phyloP scores from a whole-genome alignment of 2,797 vertebrate genomes.

The Ptychobarbus kaznakovi region DNA sequence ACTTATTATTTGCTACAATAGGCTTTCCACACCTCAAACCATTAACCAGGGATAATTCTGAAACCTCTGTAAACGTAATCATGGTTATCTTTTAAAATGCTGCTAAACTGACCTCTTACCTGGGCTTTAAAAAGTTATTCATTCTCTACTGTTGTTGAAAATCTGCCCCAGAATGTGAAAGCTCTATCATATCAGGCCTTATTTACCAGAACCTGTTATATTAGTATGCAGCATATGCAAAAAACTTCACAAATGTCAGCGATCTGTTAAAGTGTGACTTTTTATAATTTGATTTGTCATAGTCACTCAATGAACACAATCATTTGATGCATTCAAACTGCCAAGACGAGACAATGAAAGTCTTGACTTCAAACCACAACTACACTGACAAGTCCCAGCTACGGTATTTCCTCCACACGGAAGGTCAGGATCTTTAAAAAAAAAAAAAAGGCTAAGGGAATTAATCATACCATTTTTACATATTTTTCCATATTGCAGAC shows the following conservation, averaged over 20 bases:
- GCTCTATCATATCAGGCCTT: neutral
- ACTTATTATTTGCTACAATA: neutral
- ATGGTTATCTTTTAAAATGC: neutral
- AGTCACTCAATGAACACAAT: constrained; percentile 5
- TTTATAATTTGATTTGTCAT: constrained; percentile 14
- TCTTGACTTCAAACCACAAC: constrained; percentile 48
- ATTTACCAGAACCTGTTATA: neutral
- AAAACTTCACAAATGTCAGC: neutral
- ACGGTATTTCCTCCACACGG: constrained; percentile 56
- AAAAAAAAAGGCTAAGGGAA: constrained; percentile 60
- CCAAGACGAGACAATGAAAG: neutral
- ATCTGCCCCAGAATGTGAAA: neutral
- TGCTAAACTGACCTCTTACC: neutral
- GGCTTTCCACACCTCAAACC: neutral
- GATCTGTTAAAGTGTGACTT: neutral
- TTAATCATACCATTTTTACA: constrained; percentile 80
- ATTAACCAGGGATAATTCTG: neutral
- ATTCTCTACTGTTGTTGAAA: neutral
- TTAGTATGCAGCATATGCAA: neutral
- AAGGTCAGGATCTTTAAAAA: constrained; percentile 54
- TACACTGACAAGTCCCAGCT: constrained; percentile 38
- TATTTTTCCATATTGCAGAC: constrained; percentile 81
- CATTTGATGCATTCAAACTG: constrained; percentile 15
- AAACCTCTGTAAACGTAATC: neutral
- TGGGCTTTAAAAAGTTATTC: neutral